A percentile compares a stretch with the other conserved stretches of the same genome.
These are phyloP conservation scores for Drosophila jambulina DNA, from an alignment of 1,140 invertebrate genomes.

Conservation along the genomic window DNA sequence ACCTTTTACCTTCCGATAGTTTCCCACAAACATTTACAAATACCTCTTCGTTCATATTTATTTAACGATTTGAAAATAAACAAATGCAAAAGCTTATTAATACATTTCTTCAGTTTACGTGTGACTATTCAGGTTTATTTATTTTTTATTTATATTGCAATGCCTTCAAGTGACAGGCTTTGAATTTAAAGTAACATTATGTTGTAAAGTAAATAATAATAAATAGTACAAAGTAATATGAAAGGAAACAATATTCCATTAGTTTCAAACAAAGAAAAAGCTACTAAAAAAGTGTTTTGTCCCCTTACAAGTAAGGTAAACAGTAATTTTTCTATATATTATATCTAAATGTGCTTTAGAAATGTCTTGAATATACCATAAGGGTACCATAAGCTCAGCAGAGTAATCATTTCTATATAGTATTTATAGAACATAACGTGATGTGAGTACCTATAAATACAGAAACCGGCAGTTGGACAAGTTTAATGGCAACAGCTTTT, in stretches of 20 bases:
- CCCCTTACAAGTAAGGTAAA: neutral
- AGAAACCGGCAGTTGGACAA: conserved; percentile 12
- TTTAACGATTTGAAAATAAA: neutral
- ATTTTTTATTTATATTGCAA: conserved; percentile 3
- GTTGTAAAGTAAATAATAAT: neutral
- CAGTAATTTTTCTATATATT: neutral
- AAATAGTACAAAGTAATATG: neutral
- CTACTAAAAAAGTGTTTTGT: neutral
- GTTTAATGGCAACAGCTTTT: conserved; percentile 10
- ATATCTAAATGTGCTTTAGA: too few relatives aligned
- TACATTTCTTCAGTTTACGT: conserved; percentile 6
- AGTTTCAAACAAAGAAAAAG: neutral
- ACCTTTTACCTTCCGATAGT: neutral
- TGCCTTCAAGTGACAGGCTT: neutral
- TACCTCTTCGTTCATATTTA: neutral
- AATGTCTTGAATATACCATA: neutral
- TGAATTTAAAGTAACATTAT: conserved; percentile 7
- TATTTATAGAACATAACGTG: conserved; percentile 1
- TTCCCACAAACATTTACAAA: conserved; percentile 2
- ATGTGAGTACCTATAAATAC: conserved; percentile 4
- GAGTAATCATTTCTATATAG: neutral
- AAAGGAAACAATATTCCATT: neutral
- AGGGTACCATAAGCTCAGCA: neutral
- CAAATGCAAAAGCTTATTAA: neutral
- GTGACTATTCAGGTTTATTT: conserved; percentile 4